phyloP scores from a whole-genome alignment of 37 sponge, comb jelly and placozoan genomes.

The Halisarca cf. caerulea region DNA sequence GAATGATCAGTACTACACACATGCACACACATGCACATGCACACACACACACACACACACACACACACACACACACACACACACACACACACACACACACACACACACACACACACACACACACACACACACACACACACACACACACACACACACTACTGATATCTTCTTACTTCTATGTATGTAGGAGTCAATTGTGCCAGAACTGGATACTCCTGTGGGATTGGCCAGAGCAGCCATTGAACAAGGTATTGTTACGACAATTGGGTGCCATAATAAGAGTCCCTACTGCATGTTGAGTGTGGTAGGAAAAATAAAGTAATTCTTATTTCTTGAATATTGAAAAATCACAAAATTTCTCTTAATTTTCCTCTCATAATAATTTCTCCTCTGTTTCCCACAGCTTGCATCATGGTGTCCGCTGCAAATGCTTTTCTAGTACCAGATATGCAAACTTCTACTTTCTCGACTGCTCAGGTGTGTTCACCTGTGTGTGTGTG shows the following conservation, averaged over 20 bases:
- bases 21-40: background rate
- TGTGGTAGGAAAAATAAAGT: no score
- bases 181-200: background rate
- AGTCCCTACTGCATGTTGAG: no score
- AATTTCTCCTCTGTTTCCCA: background rate
- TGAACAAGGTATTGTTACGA: slow-evolving; percentile 18
- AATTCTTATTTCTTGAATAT: no score
- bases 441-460: background rate
- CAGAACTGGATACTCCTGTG: background rate
- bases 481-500: background rate
- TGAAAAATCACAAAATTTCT: no score
- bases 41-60: background rate
- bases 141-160: background rate
- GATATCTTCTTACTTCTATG: background rate
- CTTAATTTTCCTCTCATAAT: no score
- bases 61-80: background rate
- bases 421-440: slow-evolving; percentile 19
- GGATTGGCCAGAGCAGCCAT: background rate
- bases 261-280: no score
- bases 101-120: background rate
- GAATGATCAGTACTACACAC: no score
- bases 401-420: slow-evolving; percentile 16
- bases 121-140: background rate
- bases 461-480: background rate
- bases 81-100: background rate